A percentile compares a stretch with the other conserved stretches of the same genome.
Conservation (phyloP, 2,888 invertebrate species). For the Celastrina argiolus region DNA sequence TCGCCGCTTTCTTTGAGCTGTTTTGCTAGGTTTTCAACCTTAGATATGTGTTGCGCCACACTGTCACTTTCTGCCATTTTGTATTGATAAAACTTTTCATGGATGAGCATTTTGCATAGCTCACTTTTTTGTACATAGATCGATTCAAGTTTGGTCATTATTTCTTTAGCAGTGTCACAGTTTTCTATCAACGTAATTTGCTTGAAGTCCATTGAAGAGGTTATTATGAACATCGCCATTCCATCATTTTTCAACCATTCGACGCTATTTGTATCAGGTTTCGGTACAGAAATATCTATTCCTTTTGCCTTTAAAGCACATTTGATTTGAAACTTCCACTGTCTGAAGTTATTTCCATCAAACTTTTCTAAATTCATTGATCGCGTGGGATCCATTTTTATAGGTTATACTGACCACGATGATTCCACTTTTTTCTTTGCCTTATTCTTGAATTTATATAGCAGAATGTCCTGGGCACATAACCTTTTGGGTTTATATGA, state of each 20-base stretch:
- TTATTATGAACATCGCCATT: constrained; percentile 31
- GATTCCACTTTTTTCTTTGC: background rate
- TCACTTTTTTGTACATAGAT: constrained; percentile 34
- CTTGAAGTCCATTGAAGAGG: constrained; percentile 32
- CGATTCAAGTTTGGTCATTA: constrained; percentile 34
- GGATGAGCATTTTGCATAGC: constrained; percentile 33
- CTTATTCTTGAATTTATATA: background rate
- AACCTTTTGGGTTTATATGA: background rate
- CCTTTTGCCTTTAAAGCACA: constrained; percentile 35
- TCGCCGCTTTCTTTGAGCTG: constrained; percentile 38
- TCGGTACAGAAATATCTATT: constrained; percentile 28
- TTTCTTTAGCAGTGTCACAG: constrained; percentile 33
- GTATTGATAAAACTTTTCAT: constrained; percentile 33
- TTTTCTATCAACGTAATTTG: constrained; percentile 35
- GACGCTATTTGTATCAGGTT: constrained; percentile 14
- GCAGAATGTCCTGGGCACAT: background rate
- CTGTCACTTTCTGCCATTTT: constrained; percentile 32
- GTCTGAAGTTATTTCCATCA: constrained; percentile 28
- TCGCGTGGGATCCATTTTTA: background rate
- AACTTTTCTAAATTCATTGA: background rate
- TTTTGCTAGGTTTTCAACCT: constrained; percentile 35
- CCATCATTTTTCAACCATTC: constrained; percentile 31
- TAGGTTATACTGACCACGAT: background rate
- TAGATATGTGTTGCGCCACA: constrained; percentile 36
- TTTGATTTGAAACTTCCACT: constrained; percentile 37